Evolutionary conservation across 2,797 vertebrate species (phyloP), one percentile per base, ranked within the genome.

Genomic region (Aplochiton taeniatus): DNA sequence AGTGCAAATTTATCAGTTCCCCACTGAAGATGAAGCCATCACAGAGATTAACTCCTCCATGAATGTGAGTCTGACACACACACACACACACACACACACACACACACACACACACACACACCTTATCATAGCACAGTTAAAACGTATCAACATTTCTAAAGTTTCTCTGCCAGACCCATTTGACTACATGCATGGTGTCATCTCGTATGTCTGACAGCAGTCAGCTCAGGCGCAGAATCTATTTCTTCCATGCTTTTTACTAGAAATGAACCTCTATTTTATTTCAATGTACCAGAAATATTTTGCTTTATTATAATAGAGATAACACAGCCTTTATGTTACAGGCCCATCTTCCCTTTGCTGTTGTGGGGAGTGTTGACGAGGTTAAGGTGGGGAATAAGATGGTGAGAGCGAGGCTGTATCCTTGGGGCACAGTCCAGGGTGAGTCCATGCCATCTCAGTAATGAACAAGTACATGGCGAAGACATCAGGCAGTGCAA

Each of bases 381-480:
- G 96, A 98, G 42, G 91, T 98, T 62, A 95, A 98, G 75, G 92
- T 98, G 55, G 98, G 96, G 19, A 98, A 97, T 85, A 98, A 98
- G 85, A 92, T 96, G 93, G 93, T 97, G 83, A 92, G 95, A 86
- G 98, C 95, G 4, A 92, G 98, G 67, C 93, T 97, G 83, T 99
- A 98, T 81, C 98, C 98, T 0, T 99, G 97, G 98, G 98, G 98
- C 59, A 92, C 96, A 69, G 96, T 99, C n/a, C 96, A 99, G 90
- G 96, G 98, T 98, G 85, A 93, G 95, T 85, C n/a, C 6, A 46
- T 19, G 12, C 31, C 31, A 31, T 31, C 31, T 31, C 31, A 9
- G 41, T 41, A 4, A 52, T 18, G 18, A 14, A 20, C 45, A 17
- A 42, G 41, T 16, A 58, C 43, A 70, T 48, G 62, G 19, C 57